phyloP scores from a whole-genome alignment of 2,888 invertebrate genomes.

The Apodemia duryi region DNA sequence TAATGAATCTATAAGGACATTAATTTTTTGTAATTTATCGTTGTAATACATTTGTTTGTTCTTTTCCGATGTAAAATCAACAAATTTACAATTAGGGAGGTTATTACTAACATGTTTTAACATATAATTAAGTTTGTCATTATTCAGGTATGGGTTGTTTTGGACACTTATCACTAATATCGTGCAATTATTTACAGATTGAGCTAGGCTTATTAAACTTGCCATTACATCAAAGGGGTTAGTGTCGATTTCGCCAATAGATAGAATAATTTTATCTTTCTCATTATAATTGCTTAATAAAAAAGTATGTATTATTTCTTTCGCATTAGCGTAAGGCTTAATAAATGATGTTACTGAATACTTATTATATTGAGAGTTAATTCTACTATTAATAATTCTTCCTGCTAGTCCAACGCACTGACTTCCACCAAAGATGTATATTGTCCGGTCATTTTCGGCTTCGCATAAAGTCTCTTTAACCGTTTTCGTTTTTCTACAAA shows the following conservation, averaged over 20 bases:
- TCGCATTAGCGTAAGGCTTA: not conserved
- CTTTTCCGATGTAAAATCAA: not conserved
- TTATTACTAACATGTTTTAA: not conserved
- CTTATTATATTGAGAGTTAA: not conserved
- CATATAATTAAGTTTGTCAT: not conserved
- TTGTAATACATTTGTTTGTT: not conserved
- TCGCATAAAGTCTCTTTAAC: too few species aligned
- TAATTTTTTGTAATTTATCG: not conserved
- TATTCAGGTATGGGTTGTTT: not conserved
- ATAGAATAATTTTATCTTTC: not conserved
- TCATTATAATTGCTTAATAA: not conserved
- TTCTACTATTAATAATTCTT: not conserved
- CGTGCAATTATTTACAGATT: not conserved
- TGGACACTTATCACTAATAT: not conserved
- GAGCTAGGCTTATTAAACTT: not conserved
- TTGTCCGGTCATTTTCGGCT: not conserved
- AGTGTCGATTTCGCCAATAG: not conserved
- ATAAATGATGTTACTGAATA: not conserved
- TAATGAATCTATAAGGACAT: not conserved
- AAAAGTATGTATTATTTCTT: not conserved
- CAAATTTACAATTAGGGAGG: not conserved
- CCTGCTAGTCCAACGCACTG: constrained; percentile 2
- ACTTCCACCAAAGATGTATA: not conserved
- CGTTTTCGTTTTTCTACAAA: too few species aligned
- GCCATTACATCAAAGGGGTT: not conserved